Evolutionary conservation across 2,797 vertebrate species (phyloP).

Genomic region (Bradypodion ventrale): DNA sequence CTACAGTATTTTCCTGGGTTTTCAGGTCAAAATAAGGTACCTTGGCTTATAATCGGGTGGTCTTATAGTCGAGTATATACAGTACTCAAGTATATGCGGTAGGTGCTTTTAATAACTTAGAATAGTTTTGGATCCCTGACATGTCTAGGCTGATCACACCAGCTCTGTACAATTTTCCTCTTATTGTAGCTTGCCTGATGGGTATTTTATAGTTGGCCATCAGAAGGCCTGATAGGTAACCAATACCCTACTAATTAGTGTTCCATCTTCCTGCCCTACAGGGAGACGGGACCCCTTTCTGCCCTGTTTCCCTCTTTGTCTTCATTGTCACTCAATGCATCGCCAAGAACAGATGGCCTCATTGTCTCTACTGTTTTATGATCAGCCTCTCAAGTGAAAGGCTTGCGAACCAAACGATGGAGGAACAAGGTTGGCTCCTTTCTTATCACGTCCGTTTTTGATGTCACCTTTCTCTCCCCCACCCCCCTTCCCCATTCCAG

Average conservation of each 20-base stretch:
- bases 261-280: constrained; percentile 38
- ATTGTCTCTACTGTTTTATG: constrained; percentile 45
- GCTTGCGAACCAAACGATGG: constrained; percentile 35
- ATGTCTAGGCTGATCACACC: rapidly evolving
- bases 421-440: constrained; percentile 56
- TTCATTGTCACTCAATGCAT: constrained; percentile 47
- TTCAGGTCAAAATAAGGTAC: no score
- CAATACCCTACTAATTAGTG: constrained; percentile 62
- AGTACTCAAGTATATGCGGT: no score
- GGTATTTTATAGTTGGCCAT: constrained; percentile 45
- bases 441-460: constrained; percentile 43
- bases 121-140: no score
- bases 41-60: no score
- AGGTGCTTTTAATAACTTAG: no score
- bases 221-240: constrained; percentile 64
- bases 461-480: not conserved
- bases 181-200: not conserved
- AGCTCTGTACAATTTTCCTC: rapidly evolving
- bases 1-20: no score
- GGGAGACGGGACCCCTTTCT: not conserved
- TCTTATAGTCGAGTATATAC: no score
- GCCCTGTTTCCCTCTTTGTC: not conserved
- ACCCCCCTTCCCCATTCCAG: not conserved
- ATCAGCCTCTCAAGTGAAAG: not conserved
- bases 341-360: constrained; percentile 47